Base-by-base conservation (phyloP, 2,888 invertebrate species). In the Orthonevra nobilis region DNA sequence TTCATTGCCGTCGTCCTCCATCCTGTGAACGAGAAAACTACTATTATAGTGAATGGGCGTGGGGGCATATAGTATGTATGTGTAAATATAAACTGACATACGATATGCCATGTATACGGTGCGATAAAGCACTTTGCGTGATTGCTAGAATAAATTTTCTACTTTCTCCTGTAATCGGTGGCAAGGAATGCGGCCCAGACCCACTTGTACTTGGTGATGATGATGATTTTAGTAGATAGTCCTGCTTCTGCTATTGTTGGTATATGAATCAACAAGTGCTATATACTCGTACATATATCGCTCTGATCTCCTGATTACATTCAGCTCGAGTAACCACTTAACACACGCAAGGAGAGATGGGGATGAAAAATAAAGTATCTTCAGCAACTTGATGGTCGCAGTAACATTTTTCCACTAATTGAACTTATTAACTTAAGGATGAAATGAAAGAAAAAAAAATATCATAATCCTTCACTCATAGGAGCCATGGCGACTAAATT, bases 71-170 rank as follows among this genome's bases (percentile, higher is more conserved):
- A 23, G 23, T 23, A 23, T 23, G 23, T 23, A 5, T 23, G 3
- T 23, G 23, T 26, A 54, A 14, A n/a, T 7, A 38, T 17, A 5
- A 5, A 28, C 10, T 28, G 9, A 9, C 23, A 58, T n/a, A 32
- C 14, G 23, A 15, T 30, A 23, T 26, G 9, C 12, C 17, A 26
- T 46, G 38, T 66, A 52, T 72, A 50, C 77, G 23, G 52, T 72
- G 64, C 52, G 70, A 52, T 77, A 66, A 72, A 77, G 64, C 70
- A 77, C 77, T 77, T 72, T 77, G 50, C 64, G 70, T 77, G 77
- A 77, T 77, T 77, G 70, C 77, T 70, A 72, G 64, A 77, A 77
- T 72, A 77, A 70, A 77, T 70, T 77, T 77, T 58, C 58, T 77
- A 20, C 64, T 64, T 63, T 64, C 52, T 52, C 42, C 64, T 63